These are phyloP conservation scores for Petrosia ficiformis DNA, from an alignment of 37 sponge, comb jelly and placozoan genomes.

Conservation along the genomic window DNA sequence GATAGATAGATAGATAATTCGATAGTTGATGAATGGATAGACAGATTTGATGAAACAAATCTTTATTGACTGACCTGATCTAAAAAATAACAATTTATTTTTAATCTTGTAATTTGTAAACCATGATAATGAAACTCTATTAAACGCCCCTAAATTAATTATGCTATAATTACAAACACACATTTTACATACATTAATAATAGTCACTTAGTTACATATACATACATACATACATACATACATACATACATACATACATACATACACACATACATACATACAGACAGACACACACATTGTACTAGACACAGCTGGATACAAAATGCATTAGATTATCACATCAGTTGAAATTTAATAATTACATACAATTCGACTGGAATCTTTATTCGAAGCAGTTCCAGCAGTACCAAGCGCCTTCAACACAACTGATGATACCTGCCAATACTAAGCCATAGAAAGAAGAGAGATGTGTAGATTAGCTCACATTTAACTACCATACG, in stretches of 20 bases:
- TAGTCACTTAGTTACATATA: no score
- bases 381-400: slow-evolving; percentile 53
- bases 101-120: slow-evolving; percentile 44
- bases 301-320: no score
- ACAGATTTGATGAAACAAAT: neutral
- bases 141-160: slow-evolving; percentile 50
- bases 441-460: slow-evolving; percentile 24
- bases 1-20: neutral
- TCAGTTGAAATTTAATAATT: no score
- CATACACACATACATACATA: no score
- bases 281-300: no score
- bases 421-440: slow-evolving; percentile 73
- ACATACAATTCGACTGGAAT: slow-evolving; percentile 75
- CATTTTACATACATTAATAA: neutral
- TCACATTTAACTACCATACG: neutral
- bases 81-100: slow-evolving; percentile 73
- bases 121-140: slow-evolving; percentile 59
- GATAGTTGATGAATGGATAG: neutral
- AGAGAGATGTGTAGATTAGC: neutral
- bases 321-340: no score
- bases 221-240: neutral
- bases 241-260: slow-evolving; percentile 8
- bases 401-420: slow-evolving; percentile 72
- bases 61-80: slow-evolving; percentile 48
- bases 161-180: neutral